These are phyloP conservation scores for Salticus scenicus DNA, from an alignment of 2,888 invertebrate species.

Conservation along the genomic window DNA sequence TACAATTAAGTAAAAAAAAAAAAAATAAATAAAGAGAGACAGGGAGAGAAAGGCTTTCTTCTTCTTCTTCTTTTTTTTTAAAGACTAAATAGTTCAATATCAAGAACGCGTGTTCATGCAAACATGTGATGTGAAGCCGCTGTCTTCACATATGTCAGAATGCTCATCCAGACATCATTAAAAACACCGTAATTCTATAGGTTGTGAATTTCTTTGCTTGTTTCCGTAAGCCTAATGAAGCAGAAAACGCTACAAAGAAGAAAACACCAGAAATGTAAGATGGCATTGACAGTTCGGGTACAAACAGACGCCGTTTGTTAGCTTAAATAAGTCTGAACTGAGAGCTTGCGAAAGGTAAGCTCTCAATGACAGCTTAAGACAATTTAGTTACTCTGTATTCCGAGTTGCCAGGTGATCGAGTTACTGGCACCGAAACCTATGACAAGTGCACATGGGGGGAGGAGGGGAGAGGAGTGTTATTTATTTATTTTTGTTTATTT, in stretches of 20 bases:
- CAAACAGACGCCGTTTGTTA: constrained; percentile 27
- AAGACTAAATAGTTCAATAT: background rate
- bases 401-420: constrained; percentile 1
- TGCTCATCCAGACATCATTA: background rate
- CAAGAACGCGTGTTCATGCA: background rate
- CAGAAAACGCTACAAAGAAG: constrained; percentile 11
- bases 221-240: constrained; percentile 21
- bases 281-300: constrained; percentile 13
- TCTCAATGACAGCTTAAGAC: constrained; percentile 29
- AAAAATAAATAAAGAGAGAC: no score
- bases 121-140: no score
- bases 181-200: background rate
- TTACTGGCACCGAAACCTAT: constrained; percentile 1
- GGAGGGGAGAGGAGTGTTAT: no score
- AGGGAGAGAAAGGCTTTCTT: no score
- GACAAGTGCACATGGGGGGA: background rate
- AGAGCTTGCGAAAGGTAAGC: constrained; percentile 9
- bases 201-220: background rate
- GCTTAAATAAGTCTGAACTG: constrained; percentile 14
- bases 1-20: no score
- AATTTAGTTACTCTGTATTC: constrained; percentile 20
- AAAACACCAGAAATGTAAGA: background rate
- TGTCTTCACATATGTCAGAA: background rate
- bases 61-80: no score
- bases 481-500: background rate